Evolutionary conservation across 2,113 vertebrate species (phyloP), one percentile per base, ranked within the genome.

Genomic region (Nothocercus julius): DNA sequence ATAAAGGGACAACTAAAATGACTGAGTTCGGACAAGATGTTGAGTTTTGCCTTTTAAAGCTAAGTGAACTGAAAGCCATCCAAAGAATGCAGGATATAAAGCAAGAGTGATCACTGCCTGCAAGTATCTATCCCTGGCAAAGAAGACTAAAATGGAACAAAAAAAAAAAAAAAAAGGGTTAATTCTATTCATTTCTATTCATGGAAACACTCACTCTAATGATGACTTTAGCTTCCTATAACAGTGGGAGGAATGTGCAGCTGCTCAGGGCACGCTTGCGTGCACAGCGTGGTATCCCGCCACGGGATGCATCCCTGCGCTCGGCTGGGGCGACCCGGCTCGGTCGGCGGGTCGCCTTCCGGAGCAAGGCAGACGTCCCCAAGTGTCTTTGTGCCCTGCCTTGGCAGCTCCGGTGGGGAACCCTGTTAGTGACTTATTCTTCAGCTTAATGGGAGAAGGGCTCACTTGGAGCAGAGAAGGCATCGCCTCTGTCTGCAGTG

Each of bases 381-480:
- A 17, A 0, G 0, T 5, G 42, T 20, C 62, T 51, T 56, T 1
- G 0, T 49, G 27, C 61, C 12, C 0, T 1, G 53, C 32, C 40
- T 27, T 1, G 2, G 24, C 49, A 77, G 63, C 44, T 54, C 85
- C 0, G 0, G 64, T 3, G 59, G 28, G 76, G 0, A 1, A 42
- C 70, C 45, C 66, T 4, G 13, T 67, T 28, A 89, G 34, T 0
- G 0, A 17, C 75, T 6, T 25, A 28, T 7, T 28, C 38, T 45
- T 34, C 49, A n/a, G 79, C 79, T 63, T 54, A 20, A 51, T 13
- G 5, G 54, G 73, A 90, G 58, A 79, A 89, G 47, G 44, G 30
- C 63, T 83, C 45, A 51, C 54, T 63, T n/a, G 73, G 45, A 93
- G 78, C 36, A 61, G 67, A 56, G 32, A 77, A 77, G 89, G 45